Conservation (phyloP, 2,797 vertebrate genomes). For the Australoheros facetus region DNA sequence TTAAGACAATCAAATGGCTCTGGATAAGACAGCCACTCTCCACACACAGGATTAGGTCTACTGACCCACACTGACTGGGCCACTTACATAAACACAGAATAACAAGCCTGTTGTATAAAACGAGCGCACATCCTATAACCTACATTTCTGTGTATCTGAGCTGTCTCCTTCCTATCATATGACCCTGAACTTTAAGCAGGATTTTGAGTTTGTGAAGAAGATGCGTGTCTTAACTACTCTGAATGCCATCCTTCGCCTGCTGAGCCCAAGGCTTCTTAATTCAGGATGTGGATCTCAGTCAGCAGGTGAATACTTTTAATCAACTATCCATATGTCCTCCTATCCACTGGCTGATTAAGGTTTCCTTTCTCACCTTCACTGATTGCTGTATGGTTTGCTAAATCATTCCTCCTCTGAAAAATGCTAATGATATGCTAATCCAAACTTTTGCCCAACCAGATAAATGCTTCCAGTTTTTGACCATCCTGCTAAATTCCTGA, state of each 20-base stretch:
- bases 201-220: slow-evolving; percentile 46
- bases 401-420: slow-evolving; percentile 67
- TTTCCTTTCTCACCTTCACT: slow-evolving; percentile 45
- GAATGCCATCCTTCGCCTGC: slow-evolving; percentile 48
- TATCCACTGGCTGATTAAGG: slow-evolving; percentile 64
- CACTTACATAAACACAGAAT: slow-evolving; percentile 50
- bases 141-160: neutral
- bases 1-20: slow-evolving; percentile 77
- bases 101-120: slow-evolving; percentile 44
- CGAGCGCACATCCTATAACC: slow-evolving; percentile 14
- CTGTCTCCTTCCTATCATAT: slow-evolving; percentile 2
- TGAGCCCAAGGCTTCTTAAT: slow-evolving; percentile 66
- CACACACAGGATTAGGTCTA: slow-evolving; percentile 65
- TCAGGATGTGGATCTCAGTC: slow-evolving; percentile 70
- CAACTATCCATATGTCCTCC: slow-evolving; percentile 73
- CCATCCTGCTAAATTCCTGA: slow-evolving; percentile 13
- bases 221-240: slow-evolving; percentile 41
- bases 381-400: slow-evolving; percentile 70
- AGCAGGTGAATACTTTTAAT: slow-evolving; percentile 74
- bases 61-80: slow-evolving; percentile 58
- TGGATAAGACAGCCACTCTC: slow-evolving; percentile 57
- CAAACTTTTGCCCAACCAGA: slow-evolving; percentile 54
- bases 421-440: slow-evolving; percentile 66
- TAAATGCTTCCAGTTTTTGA: slow-evolving; percentile 47
- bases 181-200: slow-evolving; percentile 54